A percentile compares a stretch with the other conserved stretches of the same genome.
phyloP scores from a whole-genome alignment of 2,113 vertebrate species.

The Parotia lawesii region DNA sequence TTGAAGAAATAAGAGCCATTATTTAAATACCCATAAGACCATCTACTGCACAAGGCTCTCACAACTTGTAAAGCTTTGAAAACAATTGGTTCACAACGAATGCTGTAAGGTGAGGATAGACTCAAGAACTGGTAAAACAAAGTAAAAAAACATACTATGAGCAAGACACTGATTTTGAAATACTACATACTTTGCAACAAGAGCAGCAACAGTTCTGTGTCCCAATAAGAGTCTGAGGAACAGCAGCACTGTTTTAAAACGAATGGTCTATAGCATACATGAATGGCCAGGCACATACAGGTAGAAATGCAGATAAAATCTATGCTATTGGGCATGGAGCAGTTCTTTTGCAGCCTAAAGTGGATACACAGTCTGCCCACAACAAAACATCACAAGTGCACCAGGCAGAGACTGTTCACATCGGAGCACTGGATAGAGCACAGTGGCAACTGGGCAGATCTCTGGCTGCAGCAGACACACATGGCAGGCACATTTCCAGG shows the following conservation, averaged over 20 bases:
- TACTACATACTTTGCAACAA: background rate
- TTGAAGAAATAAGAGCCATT: background rate
- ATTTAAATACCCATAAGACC: background rate
- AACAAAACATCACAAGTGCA: background rate
- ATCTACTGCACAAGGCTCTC: background rate
- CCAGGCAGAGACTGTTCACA: rapidly evolving
- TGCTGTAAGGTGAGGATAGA: background rate
- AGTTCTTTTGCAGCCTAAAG: background rate
- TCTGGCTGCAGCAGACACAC: background rate
- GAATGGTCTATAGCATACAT: background rate
- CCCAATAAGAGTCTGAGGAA: background rate
- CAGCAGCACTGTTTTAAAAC: background rate
- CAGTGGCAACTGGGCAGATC: background rate
- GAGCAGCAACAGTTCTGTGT: background rate
- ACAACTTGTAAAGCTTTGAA: background rate
- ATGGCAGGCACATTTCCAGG: background rate
- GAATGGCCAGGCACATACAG: background rate
- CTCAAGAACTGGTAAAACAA: background rate
- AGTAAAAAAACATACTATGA: background rate
- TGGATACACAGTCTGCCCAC: background rate
- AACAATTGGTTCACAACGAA: background rate
- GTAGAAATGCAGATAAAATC: background rate
- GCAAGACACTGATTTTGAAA: background rate
- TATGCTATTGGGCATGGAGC: background rate
- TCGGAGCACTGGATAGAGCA: background rate